phyloP scores from a whole-genome alignment of 2,113 vertebrate species.

The Sus scrofa region DNA sequence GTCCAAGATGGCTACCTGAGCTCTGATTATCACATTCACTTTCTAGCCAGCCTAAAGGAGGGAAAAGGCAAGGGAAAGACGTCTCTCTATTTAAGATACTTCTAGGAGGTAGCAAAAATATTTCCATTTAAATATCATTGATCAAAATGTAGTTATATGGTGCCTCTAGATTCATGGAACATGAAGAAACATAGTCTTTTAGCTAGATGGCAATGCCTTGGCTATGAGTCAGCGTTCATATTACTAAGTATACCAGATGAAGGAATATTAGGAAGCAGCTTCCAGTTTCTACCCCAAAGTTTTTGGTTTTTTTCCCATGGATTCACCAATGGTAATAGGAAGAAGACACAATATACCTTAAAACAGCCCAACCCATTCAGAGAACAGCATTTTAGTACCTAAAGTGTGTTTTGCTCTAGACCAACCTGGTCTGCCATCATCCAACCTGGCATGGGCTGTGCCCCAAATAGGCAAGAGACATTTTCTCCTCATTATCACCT shows the following conservation, averaged over 20 bases:
- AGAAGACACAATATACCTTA: constrained; percentile 55
- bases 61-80: background rate
- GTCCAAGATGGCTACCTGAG: background rate
- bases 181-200: background rate
- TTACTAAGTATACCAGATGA: constrained; percentile 9
- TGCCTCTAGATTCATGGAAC: background rate
- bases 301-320: background rate
- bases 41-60: background rate
- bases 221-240: background rate
- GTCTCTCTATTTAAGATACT: background rate
- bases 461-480: constrained; percentile 81
- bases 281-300: background rate
- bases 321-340: background rate
- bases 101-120: background rate
- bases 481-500: constrained; percentile 87
- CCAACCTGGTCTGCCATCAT: constrained; percentile 69
- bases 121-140: constrained; percentile 21
- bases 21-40: background rate
- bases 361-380: constrained; percentile 50
- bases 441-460: constrained; percentile 76
- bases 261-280: constrained; percentile 22
- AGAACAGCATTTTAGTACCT: constrained; percentile 56
- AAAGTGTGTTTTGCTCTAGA: constrained; percentile 46
- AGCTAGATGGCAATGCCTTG: background rate
- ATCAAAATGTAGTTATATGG: background rate